Base-by-base conservation (phyloP, 2,888 invertebrate genomes). In the Agonum fuliginosum region DNA sequence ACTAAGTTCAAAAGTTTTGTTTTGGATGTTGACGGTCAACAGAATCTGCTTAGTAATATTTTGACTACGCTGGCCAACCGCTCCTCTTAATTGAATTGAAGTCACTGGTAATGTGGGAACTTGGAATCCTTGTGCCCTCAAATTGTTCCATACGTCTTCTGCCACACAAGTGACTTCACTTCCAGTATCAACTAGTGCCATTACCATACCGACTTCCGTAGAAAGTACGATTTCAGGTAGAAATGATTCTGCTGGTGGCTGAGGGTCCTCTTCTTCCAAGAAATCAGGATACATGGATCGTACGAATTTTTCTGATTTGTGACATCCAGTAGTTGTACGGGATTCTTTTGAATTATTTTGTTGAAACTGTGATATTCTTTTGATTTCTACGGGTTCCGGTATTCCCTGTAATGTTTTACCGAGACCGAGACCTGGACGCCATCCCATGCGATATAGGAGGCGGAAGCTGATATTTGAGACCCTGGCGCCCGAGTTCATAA, bases 91-190 rank as follows among this genome's bases (percentile, higher is more conserved):
- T 14, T 76, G 76, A 2, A 77, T 41, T 14, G 78, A 71, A 6
- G 78, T 62, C n/a, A 80, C 80, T 4, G 80, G 80, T 20, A 80
- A 43, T 5, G 65, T 75, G 0, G 79, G 78, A 6, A 76, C 12
- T 12, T 12, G 10, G 6, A 46, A 20, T 34, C 58, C 22, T 1
- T 34, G 17, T 17, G 30, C 17, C 14, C n/a, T 30, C 20, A 79
- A 70, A 14, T 34, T 51, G n/a, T 22, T 5, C 51, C 78, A 78
- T 10, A 75, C 12, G 3, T 80, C 78, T 46, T 78, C 72, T n/a
- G 78, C 62, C 8, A 80, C 71, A 37, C 80, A 80, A 12, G 79
- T 72, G 0, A 80, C 78, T 48, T 80, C 80, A 46, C 78, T 70
- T 10, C 81, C 80, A 12, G 80, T 77, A 65, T 81, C 81, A 5